Evolutionary conservation across 2,113 vertebrate species (phyloP).

Genomic region (Rallus limicola): DNA sequence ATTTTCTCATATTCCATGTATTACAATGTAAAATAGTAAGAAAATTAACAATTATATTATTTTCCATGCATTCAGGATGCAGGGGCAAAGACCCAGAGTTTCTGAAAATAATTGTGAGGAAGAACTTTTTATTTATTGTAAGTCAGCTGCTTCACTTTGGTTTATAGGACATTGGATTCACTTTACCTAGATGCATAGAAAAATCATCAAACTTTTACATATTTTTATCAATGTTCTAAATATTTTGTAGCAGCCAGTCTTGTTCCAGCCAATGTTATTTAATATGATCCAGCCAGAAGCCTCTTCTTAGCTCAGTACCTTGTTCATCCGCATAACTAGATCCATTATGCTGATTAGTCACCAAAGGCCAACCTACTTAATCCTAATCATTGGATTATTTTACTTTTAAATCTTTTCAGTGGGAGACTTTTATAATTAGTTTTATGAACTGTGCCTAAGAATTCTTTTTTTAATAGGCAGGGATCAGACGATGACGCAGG

Average conservation of each 20-base stretch:
- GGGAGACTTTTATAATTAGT: constrained; percentile 4
- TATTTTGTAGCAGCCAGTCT: not conserved
- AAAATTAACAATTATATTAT: not conserved
- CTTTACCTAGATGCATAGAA: not conserved
- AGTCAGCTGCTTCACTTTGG: not conserved
- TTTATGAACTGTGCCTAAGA: constrained; percentile 25
- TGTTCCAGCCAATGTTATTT: not conserved
- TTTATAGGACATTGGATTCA: not conserved
- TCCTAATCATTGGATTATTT: constrained; percentile 54
- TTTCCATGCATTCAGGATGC: not conserved
- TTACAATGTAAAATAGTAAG: not conserved
- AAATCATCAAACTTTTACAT: not conserved
- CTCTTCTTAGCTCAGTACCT: not conserved
- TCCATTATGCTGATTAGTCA: constrained; percentile 26
- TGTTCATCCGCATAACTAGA: not conserved
- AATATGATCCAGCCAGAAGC: not conserved
- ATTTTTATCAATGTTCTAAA: not conserved
- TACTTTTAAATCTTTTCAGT: constrained; percentile 18
- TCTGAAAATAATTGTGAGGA: not conserved
- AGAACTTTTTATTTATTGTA: not conserved
- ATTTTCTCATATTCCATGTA: not conserved
- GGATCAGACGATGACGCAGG: not conserved
- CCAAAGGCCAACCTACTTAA: constrained; percentile 31
- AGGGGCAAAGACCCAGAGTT: not conserved
- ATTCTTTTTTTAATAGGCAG: not conserved